Base-by-base conservation (phyloP, 2,797 vertebrate genomes). In the Rhabdomys pumilio region DNA sequence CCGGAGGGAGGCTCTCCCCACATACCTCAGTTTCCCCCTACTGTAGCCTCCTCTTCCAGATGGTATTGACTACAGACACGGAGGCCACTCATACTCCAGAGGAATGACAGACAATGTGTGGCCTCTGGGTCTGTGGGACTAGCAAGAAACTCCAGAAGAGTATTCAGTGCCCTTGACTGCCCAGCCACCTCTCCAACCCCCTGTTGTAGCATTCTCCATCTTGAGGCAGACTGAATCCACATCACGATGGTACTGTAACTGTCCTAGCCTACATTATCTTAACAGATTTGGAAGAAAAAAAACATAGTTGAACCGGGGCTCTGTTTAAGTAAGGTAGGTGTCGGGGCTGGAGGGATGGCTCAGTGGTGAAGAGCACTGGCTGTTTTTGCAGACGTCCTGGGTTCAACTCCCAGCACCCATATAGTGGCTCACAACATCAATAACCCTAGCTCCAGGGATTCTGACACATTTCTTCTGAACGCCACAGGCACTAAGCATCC, bases 161-260 rank as follows among this genome's bases (percentile, higher is more conserved):
- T 38, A 72, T 19, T 38, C 34, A 38, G 69, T 20, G 69, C n/a
- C 17, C 69, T 72, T 72, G 69, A 38, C 69, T 20, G 17, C 69
- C 38, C n/a, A 38, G 69, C n/a, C 17, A 38, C 20, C 69, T 72
- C 69, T 38, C 34, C n/a, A 72, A 8, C 15, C 15, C 34, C 67
- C 59, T 55, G 59, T 24, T 61, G 59, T 61, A 61, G 22, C 61
- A 10, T 12, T 81, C 67, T 69, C 29, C 47, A 83, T 26, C 38
- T 76, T 31, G 15, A 72, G 67, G 55, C n/a, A 31, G 50, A 80
- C 14, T 81, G 29, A 63, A 53, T 8, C 72, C 47, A 14, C 38
- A 3, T 12, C 55, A 29, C 2, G 6, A 47, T 1, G 14, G 10
- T 11, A 29, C 57, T 50, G 0, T 1, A 34, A 82, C 10, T 29